Evolutionary conservation across 2,113 vertebrate genomes (phyloP), one percentile per base, ranked within the genome.

Genomic region (Orientallactaga bullata): DNA sequence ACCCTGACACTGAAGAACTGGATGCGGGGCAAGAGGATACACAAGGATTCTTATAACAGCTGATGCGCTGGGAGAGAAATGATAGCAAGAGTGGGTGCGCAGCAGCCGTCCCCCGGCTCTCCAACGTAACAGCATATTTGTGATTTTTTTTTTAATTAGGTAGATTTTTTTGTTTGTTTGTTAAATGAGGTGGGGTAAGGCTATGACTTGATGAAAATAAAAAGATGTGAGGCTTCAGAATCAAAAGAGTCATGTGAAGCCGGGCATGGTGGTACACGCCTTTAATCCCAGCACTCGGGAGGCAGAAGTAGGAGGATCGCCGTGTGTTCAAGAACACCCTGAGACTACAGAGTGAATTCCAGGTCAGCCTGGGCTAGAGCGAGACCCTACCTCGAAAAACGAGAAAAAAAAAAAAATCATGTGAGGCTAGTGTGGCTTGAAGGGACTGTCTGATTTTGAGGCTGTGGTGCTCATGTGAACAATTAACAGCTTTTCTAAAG

Each of bases 1-100:
- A 99, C 63, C 96, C 98, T 6, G 99, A 99, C 97, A 98, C 99
- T 8, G 99, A 99, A 91, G 99, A 99, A 92, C 93, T 99, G 26
- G 92, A 99, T 17, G 99, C 99, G 35, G 99, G 21, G 99, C 99
- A 6, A 98, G 99, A 90, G 99, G 98, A 94, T 99, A 98, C 86
- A 98, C 99, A 26, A 97, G 99, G 93, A 98, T 98, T 1, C 98
- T 99, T 0, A 99, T 99, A 98, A 99, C 99, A 0, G 99, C 99
- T 0, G 99, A 99, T 0, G 99, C 98, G 0, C 98, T 99, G 93
- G 98, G 98, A 47, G 99, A 99, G 96, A 98, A 99, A 98, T 99
- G 98, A 99, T 79, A 79, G 5, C 88, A 78, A 68, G 47, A 76
- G 17, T 10, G 21, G 1, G 35, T 85, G 5, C n/a, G 0, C 47